Conservation (phyloP, 2,113 vertebrate genomes). For the Lates calcarifer region DNA sequence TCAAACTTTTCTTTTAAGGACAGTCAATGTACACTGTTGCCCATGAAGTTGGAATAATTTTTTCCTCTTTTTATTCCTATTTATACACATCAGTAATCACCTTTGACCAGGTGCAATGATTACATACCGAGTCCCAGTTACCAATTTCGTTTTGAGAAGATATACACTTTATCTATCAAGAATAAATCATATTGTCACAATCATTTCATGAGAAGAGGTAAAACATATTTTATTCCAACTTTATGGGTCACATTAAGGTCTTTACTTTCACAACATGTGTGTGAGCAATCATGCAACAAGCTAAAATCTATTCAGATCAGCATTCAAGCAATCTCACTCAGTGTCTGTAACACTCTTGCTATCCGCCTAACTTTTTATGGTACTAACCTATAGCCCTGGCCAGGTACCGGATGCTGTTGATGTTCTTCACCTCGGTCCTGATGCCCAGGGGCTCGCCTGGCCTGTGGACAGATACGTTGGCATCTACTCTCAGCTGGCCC, state of each 20-base stretch:
- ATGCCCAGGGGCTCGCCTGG: conserved; percentile 91
- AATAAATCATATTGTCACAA: no score
- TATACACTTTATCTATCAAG: no score
- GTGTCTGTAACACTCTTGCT: not conserved
- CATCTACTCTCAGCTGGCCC: conserved; percentile 97
- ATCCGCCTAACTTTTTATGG: not conserved
- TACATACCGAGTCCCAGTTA: no score
- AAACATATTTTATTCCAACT: no score
- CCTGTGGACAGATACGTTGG: conserved; percentile 94
- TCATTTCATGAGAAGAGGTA: no score
- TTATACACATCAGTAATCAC: no score
- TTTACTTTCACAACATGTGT: not conserved
- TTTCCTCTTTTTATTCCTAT: no score
- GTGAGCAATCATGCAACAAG: conserved; percentile 5
- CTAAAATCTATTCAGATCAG: conserved; percentile 7
- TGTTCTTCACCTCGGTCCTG: conserved; percentile 98
- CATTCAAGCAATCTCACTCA: not conserved
- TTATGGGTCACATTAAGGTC: conserved; percentile 13
- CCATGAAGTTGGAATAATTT: no score
- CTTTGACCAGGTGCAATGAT: no score
- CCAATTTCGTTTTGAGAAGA: no score
- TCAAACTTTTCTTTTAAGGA: no score
- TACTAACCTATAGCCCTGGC: conserved; percentile 92
- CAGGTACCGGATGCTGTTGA: conserved; percentile 94
- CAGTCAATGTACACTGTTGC: no score